Conservation (phyloP, 2,888 invertebrate genomes). For the Brachylomia viminalis region DNA sequence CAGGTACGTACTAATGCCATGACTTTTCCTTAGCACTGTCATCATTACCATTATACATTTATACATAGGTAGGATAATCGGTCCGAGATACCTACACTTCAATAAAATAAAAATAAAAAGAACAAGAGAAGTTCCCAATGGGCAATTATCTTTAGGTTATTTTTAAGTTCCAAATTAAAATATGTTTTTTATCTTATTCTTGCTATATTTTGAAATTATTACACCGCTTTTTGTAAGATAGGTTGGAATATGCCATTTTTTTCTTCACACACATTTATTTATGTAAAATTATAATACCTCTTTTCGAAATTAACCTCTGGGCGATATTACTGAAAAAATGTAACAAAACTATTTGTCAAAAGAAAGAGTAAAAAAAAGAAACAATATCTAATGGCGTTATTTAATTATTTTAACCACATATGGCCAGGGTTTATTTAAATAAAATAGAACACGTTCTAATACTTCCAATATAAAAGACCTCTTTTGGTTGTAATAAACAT, state of each 20-base stretch:
- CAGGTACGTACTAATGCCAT: not conserved
- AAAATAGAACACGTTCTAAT: not conserved
- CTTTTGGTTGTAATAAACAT: not conserved
- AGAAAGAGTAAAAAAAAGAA: slow-evolving; percentile 18
- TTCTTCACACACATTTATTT: too few species aligned
- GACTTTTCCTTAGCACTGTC: not conserved
- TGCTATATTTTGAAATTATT: not conserved
- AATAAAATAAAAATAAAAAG: not conserved
- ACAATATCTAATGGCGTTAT: slow-evolving; percentile 17
- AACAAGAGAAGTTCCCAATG: not conserved
- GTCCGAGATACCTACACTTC: too few species aligned
- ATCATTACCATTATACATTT: not conserved
- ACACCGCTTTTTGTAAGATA: not conserved
- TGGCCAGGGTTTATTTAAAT: not conserved
- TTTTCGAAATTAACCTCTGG: not conserved
- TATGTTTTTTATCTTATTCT: not conserved
- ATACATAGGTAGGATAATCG: too few species aligned
- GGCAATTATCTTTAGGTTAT: not conserved
- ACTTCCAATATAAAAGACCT: not conserved
- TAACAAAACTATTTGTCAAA: not conserved
- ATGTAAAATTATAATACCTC: not conserved
- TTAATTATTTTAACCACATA: slow-evolving; percentile 1
- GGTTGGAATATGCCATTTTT: not conserved
- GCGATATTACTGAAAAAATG: not conserved
- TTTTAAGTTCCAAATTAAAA: not conserved